These are phyloP conservation scores for Otis tarda DNA, from an alignment of 2,113 vertebrate species.

Conservation along the genomic window DNA sequence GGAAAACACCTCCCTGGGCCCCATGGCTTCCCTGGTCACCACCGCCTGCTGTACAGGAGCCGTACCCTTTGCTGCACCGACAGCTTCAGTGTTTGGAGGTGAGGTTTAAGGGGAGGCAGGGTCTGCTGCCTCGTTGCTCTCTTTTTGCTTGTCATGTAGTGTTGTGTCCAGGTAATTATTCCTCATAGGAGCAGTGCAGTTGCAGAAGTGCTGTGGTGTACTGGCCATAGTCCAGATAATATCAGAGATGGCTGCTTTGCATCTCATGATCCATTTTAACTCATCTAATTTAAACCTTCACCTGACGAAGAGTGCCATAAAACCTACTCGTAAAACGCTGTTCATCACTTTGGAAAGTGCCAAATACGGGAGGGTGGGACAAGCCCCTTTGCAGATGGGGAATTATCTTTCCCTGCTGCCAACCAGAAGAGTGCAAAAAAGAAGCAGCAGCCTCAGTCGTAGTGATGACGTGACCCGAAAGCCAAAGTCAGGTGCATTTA, in stretches of 20 bases:
- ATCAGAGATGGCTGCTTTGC: conserved; percentile 30
- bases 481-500: conserved; percentile 36
- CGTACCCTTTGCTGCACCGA: neutral
- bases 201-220: neutral
- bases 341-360: conserved; percentile 28
- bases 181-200: conserved; percentile 5
- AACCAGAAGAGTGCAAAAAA: neutral
- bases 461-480: neutral
- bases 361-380: neutral
- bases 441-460: neutral
- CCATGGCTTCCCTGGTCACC: neutral
- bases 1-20: neutral
- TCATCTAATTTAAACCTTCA: conserved; percentile 63
- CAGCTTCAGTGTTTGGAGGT: neutral
- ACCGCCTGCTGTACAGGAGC: fast-evolving
- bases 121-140: neutral
- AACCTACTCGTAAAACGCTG: neutral
- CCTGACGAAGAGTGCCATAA: conserved; percentile 43
- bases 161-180: conserved; percentile 22
- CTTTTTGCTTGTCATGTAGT: neutral
- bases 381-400: neutral
- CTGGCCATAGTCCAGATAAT: conserved; percentile 52
- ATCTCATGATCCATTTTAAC: conserved; percentile 57
- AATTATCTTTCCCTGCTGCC: conserved; percentile 32
- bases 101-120: neutral